phyloP scores from a whole-genome alignment of 92 coral and sea anemone species.

The Epizoanthus scotinus region DNA sequence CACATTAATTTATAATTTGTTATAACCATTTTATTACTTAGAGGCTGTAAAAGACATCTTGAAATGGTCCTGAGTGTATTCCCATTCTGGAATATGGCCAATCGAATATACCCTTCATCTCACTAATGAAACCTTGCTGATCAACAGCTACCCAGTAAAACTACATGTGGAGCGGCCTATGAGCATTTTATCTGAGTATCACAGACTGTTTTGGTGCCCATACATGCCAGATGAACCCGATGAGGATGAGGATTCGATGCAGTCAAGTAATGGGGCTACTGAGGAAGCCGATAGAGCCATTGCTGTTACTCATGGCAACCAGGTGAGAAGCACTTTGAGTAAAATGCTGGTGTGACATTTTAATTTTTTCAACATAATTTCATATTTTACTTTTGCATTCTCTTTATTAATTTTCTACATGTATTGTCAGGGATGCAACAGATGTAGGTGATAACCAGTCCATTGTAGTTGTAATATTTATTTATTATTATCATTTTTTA shows the following conservation, averaged over 20 bases:
- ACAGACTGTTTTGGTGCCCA: slow-evolving; percentile 89
- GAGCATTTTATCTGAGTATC: slow-evolving; percentile 61
- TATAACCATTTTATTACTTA: too few species aligned
- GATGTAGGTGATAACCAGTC: too few species aligned
- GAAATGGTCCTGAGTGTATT: too few species aligned
- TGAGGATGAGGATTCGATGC: slow-evolving; percentile 40
- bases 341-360: background rate
- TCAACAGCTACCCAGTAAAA: slow-evolving; percentile 70
- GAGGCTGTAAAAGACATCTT: too few species aligned
- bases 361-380: background rate
- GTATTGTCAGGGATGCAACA: too few species aligned
- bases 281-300: slow-evolving; percentile 55
- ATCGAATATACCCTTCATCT: too few species aligned
- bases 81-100: too few species aligned
- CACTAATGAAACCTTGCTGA: background rate
- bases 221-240: slow-evolving; percentile 78
- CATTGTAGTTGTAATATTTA: too few species aligned
- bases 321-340: slow-evolving; percentile 45
- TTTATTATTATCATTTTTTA: too few species aligned
- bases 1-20: too few species aligned
- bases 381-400: background rate
- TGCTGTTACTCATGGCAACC: slow-evolving; percentile 78
- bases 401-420: background rate
- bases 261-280: slow-evolving; percentile 46
- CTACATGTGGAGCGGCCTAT: slow-evolving; percentile 75